Conservation (phyloP, 2,797 vertebrate species). For the Microctenopoma steveboyesi region DNA sequence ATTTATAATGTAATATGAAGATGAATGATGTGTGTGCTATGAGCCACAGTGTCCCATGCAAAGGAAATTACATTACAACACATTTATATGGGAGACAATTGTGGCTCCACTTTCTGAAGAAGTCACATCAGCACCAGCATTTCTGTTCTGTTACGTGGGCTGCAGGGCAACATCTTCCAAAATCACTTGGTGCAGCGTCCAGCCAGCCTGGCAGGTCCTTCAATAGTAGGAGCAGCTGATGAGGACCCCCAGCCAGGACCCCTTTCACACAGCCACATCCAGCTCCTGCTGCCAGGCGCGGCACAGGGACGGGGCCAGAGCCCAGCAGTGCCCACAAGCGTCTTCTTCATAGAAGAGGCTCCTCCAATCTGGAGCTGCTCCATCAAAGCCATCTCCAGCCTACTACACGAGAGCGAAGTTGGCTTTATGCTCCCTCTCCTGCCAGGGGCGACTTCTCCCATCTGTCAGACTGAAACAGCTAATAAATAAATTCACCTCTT, state of each 20-base stretch:
- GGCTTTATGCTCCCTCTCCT: not conserved
- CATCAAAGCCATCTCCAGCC: constrained; percentile 3
- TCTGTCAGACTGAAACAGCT: not conserved
- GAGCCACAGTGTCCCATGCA: no score
- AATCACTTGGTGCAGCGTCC: not conserved
- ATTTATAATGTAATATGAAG: no score
- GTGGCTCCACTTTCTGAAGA: no score
- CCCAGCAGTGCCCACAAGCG: constrained; percentile 5
- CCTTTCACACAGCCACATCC: constrained; percentile 2
- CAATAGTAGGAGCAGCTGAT: constrained; percentile 17
- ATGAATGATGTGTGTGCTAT: no score
- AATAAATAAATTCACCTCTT: not conserved
- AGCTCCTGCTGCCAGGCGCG: not conserved
- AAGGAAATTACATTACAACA: no score
- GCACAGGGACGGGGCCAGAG: constrained; percentile 6
- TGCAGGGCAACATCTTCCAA: not conserved
- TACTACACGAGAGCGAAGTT: not conserved
- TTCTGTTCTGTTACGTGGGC: not conserved
- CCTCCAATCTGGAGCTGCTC: constrained; percentile 8
- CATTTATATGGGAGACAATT: no score
- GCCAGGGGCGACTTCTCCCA: not conserved
- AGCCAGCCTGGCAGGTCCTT: not conserved
- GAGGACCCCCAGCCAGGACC: constrained; percentile 3
- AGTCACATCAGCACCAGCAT: no score
- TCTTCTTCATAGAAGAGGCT: constrained; percentile 15